Evolutionary conservation across 2,888 invertebrate species (phyloP), one percentile per base, ranked within the genome.

Genomic region (Selenia dentaria): DNA sequence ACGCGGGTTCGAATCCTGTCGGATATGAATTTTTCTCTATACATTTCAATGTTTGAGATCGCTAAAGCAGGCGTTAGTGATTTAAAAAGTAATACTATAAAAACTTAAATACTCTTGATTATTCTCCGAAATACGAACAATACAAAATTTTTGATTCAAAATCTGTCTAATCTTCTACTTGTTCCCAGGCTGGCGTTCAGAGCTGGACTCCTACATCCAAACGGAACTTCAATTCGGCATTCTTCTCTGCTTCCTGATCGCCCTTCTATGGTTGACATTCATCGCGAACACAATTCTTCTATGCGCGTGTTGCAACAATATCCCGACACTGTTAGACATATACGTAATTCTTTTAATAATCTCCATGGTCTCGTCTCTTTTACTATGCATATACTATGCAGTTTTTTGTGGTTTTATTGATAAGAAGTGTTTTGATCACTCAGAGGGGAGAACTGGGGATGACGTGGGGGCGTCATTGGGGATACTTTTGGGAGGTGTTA

Each of bases 371-470:
- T 0, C 32, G 5, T 32, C 32, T 0, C 16, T 44, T 0, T 33
- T 2, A n/a, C 1, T 29, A 6, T 13, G 18, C 20, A 4, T 34
- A 2, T 36, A 41, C 6, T 56, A 51, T 8, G 1, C 39, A 5
- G 10, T 52, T 2, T 33, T 47, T 18, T 56, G 55, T n/a, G 27
- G 33, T 0, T 1, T 34, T 1, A 8, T 52, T 3, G 50, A 56
- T 24, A 32, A 26, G 1, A 1, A 40, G 0, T 56, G 55, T 6
- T 47, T 56, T 3, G 52, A 52, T 6, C 51, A 55, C 11, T 16
- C 28, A 0, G 2, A 8, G 0, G 38, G 14, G 2, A 27, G 52
- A 1, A 6, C 13, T 6, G 47, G 28, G 0, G 11, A 50, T n/a
- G 56, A 51, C 27, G 18, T 37, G 0, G 37, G 28, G 0, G 36